Base-by-base conservation (phyloP, 2,888 invertebrate genomes). In the Elgonia sp. region DNA sequence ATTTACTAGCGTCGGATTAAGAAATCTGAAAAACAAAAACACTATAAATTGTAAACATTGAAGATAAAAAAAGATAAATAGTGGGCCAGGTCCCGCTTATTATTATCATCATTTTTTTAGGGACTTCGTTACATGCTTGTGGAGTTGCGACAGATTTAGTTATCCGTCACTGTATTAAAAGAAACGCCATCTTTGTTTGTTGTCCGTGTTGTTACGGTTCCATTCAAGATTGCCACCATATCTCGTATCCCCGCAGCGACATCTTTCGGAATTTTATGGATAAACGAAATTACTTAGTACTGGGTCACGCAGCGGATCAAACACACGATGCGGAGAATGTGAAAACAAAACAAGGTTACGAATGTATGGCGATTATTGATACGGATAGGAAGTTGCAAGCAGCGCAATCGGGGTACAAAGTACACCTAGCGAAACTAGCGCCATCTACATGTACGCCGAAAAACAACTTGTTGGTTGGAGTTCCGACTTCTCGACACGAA, bases 151-250 rank as follows among this genome's bases (percentile, higher is more conserved):
- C 98, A 1, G 99, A 99, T 95, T 96, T 99, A 87, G 98, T 99
- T 0, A 95, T 99, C 72, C 96, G 97, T 91, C 97, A 97, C 93
- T 99, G 99, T 94, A 95, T 97, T 16, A 95, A 96, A 67, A 96
- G 96, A 16, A 95, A 95, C 82, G 98, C 99, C 0, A 96, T 97
- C 89, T 98, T 99, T 95, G 97, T 98, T 0, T 96, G 98, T 76
- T 98, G 98, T 92, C 99, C 99, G 0, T 99, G 99, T 94, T 99
- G 99, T 93, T 99, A 99, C 95, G 99, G 99, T 0, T 97, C 97
- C 3, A 96, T 99, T 16, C 97, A 97, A 94, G 96, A 97, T 88
- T 98, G 98, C 91, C 97, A 98, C 90, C 96, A 97, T 90, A 95
- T 99, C 67, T 95, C 95, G 0, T 99, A 98, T 94, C 99, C 99